Evolutionary conservation across 2,888 invertebrate species (phyloP), one percentile per base, ranked within the genome.

Genomic region (Mamestra brassicae): DNA sequence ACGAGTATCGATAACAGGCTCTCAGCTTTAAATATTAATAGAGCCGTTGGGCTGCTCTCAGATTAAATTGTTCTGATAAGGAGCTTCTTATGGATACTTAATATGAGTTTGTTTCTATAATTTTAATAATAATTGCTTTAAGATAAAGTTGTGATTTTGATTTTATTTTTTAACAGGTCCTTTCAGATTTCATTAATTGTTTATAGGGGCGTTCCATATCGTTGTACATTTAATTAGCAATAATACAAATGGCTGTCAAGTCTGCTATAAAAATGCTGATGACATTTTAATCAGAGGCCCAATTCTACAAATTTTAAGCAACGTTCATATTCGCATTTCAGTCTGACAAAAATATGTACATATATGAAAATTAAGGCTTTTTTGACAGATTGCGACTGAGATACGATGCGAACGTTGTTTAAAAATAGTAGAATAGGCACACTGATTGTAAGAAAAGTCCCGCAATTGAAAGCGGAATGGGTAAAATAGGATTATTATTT

Each of bases 1-100:
- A 81, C 62, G 11, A 55, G 57, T 74, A 81, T 76, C 74, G 83
- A 84, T 76, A 70, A 74, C 26, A 74, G 71, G 26, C 69, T 74
- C 65, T 69, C 66, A 75, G 66, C 42, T 70, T 84, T 67, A 50
- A 63, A 70, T 80, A 83, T 74, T 69, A 66, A 69, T 68, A 58
- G 71, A 62, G 50, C n/a, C 11, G 68, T 60, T 42, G n/a, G 26
- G 38, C 61, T 13, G 36, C 57, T 73, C 65, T 45, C 42, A 8
- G 60, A 68, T 63, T 34, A 58, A 38, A 57, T 54, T 66, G 50
- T 62, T 17, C 45, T 13, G 61, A 60, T 81, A 81, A 76, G 2
- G 50, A 62, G 34, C 38, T 57, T 63, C 45, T 47, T 61, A 34
- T n/a, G 10, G 15, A 63, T 61, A 64, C 71, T 78, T 70, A 73